These are phyloP conservation scores for Phenganax marumi DNA, from an alignment of 92 coral and sea anemone genomes.

Conservation along the genomic window DNA sequence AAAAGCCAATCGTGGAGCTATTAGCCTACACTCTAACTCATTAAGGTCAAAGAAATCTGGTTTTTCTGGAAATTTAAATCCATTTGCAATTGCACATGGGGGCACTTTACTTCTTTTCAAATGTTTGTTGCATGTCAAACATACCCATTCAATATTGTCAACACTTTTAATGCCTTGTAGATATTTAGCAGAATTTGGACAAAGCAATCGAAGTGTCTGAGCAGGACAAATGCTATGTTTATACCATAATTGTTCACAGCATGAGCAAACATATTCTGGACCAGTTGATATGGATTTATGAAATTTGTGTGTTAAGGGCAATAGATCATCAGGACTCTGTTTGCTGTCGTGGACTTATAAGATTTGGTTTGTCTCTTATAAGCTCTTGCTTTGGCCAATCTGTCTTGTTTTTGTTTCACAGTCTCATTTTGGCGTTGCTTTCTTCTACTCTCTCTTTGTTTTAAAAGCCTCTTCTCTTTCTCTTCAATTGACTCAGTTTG, in stretches of 20 bases:
- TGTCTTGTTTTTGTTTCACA: too few relatives aligned
- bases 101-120: slow-evolving; percentile 30
- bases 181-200: slow-evolving; percentile 44
- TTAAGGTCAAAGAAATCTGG: slow-evolving; percentile 34
- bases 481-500: background rate
- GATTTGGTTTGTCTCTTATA: too few relatives aligned
- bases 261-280: slow-evolving; percentile 38
- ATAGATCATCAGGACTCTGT: too few relatives aligned
- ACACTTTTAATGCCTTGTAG: slow-evolving; percentile 47
- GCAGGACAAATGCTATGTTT: slow-evolving; percentile 51
- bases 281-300: slow-evolving; percentile 15
- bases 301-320: background rate
- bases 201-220: slow-evolving; percentile 43
- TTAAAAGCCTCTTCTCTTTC: background rate
- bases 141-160: slow-evolving; percentile 58
- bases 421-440: too few relatives aligned
- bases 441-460: background rate
- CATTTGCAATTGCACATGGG: slow-evolving; percentile 38
- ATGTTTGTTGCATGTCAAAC: slow-evolving; percentile 47
- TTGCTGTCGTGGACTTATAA: too few relatives aligned
- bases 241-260: slow-evolving; percentile 62
- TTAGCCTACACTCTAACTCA: slow-evolving; percentile 53
- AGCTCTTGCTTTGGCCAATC: too few relatives aligned
- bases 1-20: slow-evolving; percentile 46
- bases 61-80: slow-evolving; percentile 40